Conservation (phyloP, 2,797 vertebrate species). For the Potorous gilbertii region DNA sequence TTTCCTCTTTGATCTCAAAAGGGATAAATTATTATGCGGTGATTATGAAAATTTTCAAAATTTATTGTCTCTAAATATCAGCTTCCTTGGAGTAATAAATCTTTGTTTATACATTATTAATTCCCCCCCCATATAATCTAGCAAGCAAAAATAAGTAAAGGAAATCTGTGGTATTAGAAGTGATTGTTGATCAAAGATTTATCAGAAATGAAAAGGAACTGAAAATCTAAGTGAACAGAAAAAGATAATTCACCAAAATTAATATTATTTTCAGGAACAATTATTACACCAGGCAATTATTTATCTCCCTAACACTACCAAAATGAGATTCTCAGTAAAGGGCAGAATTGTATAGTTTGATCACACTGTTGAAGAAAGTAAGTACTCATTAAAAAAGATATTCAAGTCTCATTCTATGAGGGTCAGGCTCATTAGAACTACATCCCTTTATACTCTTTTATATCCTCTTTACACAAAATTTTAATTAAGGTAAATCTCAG, state of each 20-base stretch:
- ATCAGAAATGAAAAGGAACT: not conserved
- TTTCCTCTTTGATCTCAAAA: not conserved
- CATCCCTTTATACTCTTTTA: not conserved
- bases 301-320: not conserved
- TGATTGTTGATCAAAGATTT: not conserved
- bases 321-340: not conserved
- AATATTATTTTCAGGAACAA: not conserved
- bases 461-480: slow-evolving; percentile 20
- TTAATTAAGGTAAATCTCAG: slow-evolving; percentile 50
- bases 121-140: not conserved
- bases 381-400: not conserved
- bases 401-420: not conserved
- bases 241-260: not conserved
- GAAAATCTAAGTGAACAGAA: not conserved
- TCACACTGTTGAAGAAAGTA: not conserved
- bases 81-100: not conserved
- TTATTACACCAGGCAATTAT: not conserved
- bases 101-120: not conserved
- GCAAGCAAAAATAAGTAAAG: not conserved
- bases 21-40: not conserved
- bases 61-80: not conserved
- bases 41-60: not conserved
- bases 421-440: slow-evolving; percentile 3
- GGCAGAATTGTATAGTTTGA: not conserved
- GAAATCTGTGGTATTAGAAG: not conserved